phyloP scores from a whole-genome alignment of 2,113 vertebrate genomes.

The Chloropsis hardwickii region DNA sequence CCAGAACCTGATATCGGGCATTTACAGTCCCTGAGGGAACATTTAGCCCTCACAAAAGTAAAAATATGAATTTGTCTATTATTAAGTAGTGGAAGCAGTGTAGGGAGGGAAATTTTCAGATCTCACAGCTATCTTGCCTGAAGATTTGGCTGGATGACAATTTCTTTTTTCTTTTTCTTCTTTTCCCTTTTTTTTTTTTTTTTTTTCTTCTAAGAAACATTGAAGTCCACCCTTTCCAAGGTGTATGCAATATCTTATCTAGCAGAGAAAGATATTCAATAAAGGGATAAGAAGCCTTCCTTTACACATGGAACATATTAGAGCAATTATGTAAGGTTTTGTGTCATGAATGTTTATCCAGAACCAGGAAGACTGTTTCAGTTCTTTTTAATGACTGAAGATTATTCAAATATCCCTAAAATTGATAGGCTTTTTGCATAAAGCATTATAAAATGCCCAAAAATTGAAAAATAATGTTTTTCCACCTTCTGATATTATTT shows the following conservation, averaged over 20 bases:
- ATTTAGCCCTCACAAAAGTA: neutral
- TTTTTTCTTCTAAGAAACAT: neutral
- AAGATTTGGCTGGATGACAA: fast-evolving
- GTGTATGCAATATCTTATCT: neutral
- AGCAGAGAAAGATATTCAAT: neutral
- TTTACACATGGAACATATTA: neutral
- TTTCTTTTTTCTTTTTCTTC: neutral
- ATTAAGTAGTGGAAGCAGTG: neutral
- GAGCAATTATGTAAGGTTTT: neutral
- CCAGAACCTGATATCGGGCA: neutral
- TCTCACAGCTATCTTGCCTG: neutral
- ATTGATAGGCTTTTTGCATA: neutral
- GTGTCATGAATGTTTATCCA: neutral
- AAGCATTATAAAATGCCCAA: neutral
- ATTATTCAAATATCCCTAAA: neutral
- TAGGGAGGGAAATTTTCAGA: neutral
- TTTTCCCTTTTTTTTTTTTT: fast-evolving
- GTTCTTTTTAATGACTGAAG: neutral
- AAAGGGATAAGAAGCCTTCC: neutral
- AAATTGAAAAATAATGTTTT: neutral
- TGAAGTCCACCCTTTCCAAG: neutral
- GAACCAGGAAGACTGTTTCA: neutral
- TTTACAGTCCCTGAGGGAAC: neutral
- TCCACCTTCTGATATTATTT: neutral
- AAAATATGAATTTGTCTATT: neutral